Evolutionary conservation across 2,797 vertebrate genomes (phyloP).

Genomic region (Dendrocincla tyrannina): DNA sequence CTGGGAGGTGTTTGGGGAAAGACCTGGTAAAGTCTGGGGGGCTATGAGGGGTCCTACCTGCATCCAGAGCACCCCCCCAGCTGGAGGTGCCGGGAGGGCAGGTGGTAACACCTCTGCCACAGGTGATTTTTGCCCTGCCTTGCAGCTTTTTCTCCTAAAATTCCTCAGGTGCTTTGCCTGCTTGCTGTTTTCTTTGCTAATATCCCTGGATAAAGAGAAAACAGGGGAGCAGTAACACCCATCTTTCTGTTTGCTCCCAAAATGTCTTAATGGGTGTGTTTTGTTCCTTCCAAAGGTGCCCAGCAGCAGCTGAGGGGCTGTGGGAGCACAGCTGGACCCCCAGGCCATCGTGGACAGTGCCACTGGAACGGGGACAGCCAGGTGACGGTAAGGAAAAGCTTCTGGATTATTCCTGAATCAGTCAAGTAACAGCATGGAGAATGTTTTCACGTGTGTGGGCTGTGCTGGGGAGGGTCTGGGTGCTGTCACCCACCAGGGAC

Average conservation of each 20-base stretch:
- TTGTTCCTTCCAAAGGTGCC: background rate
- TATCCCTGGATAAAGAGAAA: background rate
- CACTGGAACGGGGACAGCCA: fast-evolving
- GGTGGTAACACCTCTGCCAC: fast-evolving
- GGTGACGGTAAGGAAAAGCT: background rate
- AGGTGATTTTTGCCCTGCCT: background rate
- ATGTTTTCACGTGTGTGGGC: fast-evolving
- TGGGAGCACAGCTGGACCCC: background rate
- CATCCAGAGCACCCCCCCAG: background rate
- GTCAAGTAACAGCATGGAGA: fast-evolving
- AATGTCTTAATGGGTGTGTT: fast-evolving
- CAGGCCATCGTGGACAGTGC: fast-evolving
- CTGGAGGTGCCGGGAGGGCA: background rate
- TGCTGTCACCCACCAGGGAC: background rate
- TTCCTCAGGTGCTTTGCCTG: background rate
- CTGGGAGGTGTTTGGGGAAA: background rate
- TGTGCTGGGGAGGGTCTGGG: background rate
- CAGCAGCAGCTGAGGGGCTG: background rate
- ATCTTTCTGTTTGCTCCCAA: background rate
- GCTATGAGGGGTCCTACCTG: background rate
- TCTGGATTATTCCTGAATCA: background rate
- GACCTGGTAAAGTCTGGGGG: background rate
- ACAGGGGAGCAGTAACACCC: background rate
- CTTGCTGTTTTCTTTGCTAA: background rate
- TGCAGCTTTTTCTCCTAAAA: background rate